A percentile compares a stretch with the other conserved stretches of the same genome.
phyloP scores from a whole-genome alignment of 2,888 invertebrate species.

The Ctena decussata region DNA sequence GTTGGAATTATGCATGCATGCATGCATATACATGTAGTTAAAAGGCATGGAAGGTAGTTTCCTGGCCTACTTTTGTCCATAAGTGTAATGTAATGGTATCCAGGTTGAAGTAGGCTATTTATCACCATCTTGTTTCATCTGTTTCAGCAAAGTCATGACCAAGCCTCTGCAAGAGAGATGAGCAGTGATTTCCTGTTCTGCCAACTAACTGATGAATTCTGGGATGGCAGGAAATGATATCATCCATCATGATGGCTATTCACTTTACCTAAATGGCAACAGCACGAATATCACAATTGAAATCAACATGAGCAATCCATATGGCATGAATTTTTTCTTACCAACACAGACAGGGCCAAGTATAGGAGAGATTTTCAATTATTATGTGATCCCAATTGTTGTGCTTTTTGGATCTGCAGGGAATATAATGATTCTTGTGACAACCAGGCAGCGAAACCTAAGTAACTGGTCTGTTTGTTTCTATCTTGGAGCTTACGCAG shows the following conservation, averaged over 20 bases:
- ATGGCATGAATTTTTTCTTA: background rate
- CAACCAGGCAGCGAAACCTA: conserved; percentile 73
- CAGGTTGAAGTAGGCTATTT: too few relatives aligned
- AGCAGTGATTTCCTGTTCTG: too few relatives aligned
- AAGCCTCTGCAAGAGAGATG: too few relatives aligned
- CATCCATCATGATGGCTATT: background rate
- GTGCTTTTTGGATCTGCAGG: conserved; percentile 81
- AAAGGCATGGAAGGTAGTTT: too few relatives aligned
- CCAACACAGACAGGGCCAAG: too few relatives aligned
- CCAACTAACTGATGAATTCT: background rate
- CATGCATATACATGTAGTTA: too few relatives aligned
- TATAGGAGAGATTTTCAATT: conserved; percentile 41
- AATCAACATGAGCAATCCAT: background rate
- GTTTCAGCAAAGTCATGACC: too few relatives aligned
- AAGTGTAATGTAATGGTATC: too few relatives aligned
- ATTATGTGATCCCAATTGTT: conserved; percentile 77
- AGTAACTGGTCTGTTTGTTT: conserved; percentile 79
- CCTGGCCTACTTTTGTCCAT: too few relatives aligned
- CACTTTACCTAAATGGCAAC: background rate
- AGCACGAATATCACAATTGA: background rate
- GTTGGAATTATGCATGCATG: too few relatives aligned
- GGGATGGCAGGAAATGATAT: background rate
- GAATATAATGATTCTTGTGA: conserved; percentile 76
- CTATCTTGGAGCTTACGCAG: conserved; percentile 79
- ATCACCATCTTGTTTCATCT: too few relatives aligned